phyloP scores from a whole-genome alignment of 2,888 invertebrate genomes.

The Hetaerina titia region DNA sequence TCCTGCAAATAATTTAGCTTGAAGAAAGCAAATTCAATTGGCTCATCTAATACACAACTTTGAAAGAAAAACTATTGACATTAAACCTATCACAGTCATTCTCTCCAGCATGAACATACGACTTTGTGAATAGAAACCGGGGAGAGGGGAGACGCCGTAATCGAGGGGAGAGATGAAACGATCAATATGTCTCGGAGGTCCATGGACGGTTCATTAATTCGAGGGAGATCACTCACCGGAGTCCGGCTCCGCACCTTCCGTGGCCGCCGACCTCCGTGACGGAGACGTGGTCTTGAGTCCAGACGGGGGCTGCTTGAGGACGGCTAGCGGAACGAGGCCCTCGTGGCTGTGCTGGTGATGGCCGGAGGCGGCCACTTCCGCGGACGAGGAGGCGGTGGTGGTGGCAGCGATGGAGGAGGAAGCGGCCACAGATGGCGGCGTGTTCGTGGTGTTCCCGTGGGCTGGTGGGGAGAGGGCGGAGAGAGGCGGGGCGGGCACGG shows the following conservation, averaged over 20 bases:
- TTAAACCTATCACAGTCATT: too few relatives aligned
- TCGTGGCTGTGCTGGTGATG: slow-evolving; percentile 80
- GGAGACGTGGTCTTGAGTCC: slow-evolving; percentile 79
- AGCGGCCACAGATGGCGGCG: slow-evolving; percentile 55
- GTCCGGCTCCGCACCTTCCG: slow-evolving; percentile 51
- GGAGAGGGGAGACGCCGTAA: too few relatives aligned
- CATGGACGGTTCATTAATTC: slow-evolving; percentile 29
- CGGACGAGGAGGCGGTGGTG: slow-evolving; percentile 73
- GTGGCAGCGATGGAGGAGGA: slow-evolving; percentile 74
- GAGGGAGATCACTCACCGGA: slow-evolving; percentile 69
- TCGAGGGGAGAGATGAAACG: too few relatives aligned
- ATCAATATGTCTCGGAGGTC: neutral
- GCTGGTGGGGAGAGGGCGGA: slow-evolving; percentile 75
- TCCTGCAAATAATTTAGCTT: too few relatives aligned
- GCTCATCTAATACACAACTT: too few relatives aligned
- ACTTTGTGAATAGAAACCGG: too few relatives aligned
- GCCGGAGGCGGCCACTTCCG: neutral
- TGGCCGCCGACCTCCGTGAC: slow-evolving; percentile 76
- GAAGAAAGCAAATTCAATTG: too few relatives aligned
- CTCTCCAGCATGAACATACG: too few relatives aligned
- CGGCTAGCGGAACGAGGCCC: slow-evolving; percentile 89
- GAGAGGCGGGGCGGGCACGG: slow-evolving; percentile 70
- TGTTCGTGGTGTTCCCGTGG: slow-evolving; percentile 9
- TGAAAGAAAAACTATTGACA: too few relatives aligned
- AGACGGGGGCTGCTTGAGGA: slow-evolving; percentile 87